Evolutionary conservation across 2,113 vertebrate genomes (phyloP), one percentile per base, ranked within the genome.

Genomic region (Tauraco erythrolophus): DNA sequence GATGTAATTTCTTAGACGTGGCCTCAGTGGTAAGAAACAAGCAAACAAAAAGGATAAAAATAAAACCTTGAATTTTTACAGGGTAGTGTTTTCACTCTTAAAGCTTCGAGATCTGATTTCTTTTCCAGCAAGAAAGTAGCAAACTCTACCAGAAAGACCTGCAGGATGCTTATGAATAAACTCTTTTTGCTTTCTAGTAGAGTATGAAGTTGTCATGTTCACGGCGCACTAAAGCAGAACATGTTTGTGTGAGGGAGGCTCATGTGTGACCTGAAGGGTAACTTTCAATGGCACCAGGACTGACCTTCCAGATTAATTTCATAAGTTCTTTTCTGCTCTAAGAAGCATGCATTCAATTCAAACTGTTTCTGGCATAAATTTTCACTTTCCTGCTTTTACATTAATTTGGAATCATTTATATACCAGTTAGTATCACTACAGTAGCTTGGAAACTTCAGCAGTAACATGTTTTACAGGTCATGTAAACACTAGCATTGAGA

Each of bases 241-340:
- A 11, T 0, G 0, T 15, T 3, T 15, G 45, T 6, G 9, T 10
- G n/a, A 81, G 23, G 18, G 7, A 58, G 5, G 13, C 1, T 28
- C 31, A 33, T 13, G 19, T 0, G 0, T 48, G 25, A 83, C 16
- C 5, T 19, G 21, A 74, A 92, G 11, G 18, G 14, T 7, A 31
- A 23, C 8, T 53, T 65, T 21, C 46, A 61, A 0, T 6, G 19
- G 14, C 1, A 3, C 19, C 53, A 54, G 31, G 23, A 41, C 28
- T 48, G 28, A 23, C 48, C 53, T 82, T 82, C 6, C 9, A 69
- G 21, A 84, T 48, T 10, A 35, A 48, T 57, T 53, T 81, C 3
- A 2, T 31, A 22, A 19, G 8, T 45, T 69, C 1, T 56, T 35
- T 72, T 35, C 61, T 68, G 22, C 31, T 57, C 21, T 8, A 71